Conservation (phyloP, 2,113 vertebrate species). For the Indicator indicator region DNA sequence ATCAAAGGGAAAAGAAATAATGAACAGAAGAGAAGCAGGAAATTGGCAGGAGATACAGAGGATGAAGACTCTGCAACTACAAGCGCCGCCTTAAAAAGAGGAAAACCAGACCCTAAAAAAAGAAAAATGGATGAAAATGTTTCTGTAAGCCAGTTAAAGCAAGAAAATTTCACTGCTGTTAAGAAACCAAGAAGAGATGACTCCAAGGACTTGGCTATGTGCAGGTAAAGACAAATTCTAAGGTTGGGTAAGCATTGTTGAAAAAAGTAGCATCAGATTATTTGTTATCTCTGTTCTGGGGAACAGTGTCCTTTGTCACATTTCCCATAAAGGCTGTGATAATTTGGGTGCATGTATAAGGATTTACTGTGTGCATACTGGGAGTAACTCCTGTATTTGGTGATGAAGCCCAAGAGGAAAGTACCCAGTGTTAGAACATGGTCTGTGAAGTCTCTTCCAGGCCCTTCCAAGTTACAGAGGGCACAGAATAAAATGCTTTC, state of each 20-base stretch:
- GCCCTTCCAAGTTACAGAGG: not conserved
- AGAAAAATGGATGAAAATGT: slow-evolving; percentile 88
- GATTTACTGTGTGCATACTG: not conserved
- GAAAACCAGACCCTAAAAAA: slow-evolving; percentile 86
- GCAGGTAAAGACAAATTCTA: slow-evolving; percentile 79
- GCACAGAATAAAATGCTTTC: not conserved
- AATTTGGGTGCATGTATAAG: not conserved
- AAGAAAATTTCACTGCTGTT: slow-evolving; percentile 83
- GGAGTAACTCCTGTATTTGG: not conserved
- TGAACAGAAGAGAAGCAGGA: slow-evolving; percentile 89
- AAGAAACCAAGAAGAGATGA: slow-evolving; percentile 95
- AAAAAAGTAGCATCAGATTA: not conserved
- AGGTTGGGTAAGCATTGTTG: not conserved
- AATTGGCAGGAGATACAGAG: slow-evolving; percentile 83
- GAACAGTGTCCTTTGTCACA: not conserved
- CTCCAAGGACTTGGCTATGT: slow-evolving; percentile 85
- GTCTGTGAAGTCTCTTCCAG: not conserved
- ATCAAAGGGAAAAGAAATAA: slow-evolving; percentile 86
- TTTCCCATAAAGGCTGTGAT: too few species aligned
- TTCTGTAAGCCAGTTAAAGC: slow-evolving; percentile 78
- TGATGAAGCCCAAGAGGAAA: not conserved
- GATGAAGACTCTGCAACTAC: slow-evolving; percentile 86
- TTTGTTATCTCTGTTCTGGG: not conserved
- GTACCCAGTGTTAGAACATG: too few species aligned
- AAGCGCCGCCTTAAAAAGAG: slow-evolving; percentile 88